These are phyloP conservation scores for Apeira syringaria DNA, from an alignment of 2,888 invertebrate species.

Conservation along the genomic window DNA sequence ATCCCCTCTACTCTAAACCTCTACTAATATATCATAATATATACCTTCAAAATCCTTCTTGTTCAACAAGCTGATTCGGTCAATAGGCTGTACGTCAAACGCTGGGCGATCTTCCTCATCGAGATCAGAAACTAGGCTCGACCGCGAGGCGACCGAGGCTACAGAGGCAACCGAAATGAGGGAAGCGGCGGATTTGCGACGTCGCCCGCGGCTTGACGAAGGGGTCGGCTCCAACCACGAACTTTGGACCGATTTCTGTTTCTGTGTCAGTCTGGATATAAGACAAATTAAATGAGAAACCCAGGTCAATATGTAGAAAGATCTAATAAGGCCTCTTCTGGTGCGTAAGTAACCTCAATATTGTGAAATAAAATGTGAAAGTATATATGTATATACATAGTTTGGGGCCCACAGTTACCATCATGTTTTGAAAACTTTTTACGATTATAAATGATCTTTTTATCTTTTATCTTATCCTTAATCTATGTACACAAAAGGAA, in stretches of 20 bases:
- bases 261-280: slow-evolving; percentile 66
- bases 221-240: background rate
- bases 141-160: slow-evolving; percentile 28
- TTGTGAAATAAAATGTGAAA: no score
- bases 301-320: no score
- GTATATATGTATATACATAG: no score
- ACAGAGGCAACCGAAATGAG: slow-evolving; percentile 5
- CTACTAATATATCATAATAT: no score
- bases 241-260: slow-evolving; percentile 63
- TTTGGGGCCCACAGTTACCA: no score
- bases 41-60: slow-evolving; percentile 76
- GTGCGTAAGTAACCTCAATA: no score
- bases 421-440: no score
- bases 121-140: slow-evolving; percentile 29
- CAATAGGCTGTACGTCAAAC: slow-evolving; percentile 63
- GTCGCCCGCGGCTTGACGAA: background rate
- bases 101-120: slow-evolving; percentile 44
- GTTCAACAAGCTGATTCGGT: slow-evolving; percentile 72
- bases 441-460: no score
- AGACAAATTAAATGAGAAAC: background rate
- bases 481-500: no score
- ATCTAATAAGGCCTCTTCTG: no score
- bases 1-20: no score
- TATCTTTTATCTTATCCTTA: no score
- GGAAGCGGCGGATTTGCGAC: background rate